Evolutionary conservation across 2,888 invertebrate species (phyloP).

Genomic region (Drosophila diplacantha): DNA sequence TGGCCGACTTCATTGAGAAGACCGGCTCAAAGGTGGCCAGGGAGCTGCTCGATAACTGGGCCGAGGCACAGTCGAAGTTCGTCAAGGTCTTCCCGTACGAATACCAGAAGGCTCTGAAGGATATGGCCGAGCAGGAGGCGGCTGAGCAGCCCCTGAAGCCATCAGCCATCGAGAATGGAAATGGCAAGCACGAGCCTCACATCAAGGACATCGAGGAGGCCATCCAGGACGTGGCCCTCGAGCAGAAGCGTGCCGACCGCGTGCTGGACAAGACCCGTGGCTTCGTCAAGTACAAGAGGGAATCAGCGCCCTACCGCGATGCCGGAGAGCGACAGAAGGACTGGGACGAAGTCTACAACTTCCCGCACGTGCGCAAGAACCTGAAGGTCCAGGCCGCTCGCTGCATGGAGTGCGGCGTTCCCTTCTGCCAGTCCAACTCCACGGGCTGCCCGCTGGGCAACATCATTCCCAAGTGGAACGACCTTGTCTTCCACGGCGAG

Average conservation of each 20-base stretch:
- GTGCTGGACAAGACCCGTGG: constrained; percentile 91
- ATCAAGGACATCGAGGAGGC: constrained; percentile 93
- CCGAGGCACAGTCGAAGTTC: constrained; percentile 86
- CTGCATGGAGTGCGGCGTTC: constrained; percentile 99
- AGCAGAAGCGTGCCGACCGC: constrained; percentile 89
- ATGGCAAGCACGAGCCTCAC: constrained; percentile 78
- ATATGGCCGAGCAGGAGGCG: constrained; percentile 79
- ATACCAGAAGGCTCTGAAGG: constrained; percentile 92
- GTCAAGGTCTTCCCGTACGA: constrained; percentile 98
- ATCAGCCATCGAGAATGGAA: constrained; percentile 72
- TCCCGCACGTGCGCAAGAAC: constrained; percentile 90
- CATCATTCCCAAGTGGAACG: constrained; percentile 99
- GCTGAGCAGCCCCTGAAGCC: constrained; percentile 58
- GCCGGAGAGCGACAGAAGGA: constrained; percentile 91
- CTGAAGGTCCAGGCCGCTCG: constrained; percentile 93
- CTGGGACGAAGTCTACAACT: constrained; percentile 98
- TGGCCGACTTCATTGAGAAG: constrained; percentile 90
- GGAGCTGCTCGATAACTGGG: constrained; percentile 88
- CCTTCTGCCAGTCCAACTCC: constrained; percentile 93
- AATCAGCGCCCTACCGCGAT: constrained; percentile 90
- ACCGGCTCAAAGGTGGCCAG: constrained; percentile 93
- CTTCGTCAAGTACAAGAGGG: constrained; percentile 97
- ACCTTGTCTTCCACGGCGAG: constrained; percentile 94
- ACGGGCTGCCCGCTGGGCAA: constrained; percentile 99
- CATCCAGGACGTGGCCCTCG: constrained; percentile 85